Conservation (phyloP, 2,888 invertebrate genomes). For the Drosophila niveifrons region DNA sequence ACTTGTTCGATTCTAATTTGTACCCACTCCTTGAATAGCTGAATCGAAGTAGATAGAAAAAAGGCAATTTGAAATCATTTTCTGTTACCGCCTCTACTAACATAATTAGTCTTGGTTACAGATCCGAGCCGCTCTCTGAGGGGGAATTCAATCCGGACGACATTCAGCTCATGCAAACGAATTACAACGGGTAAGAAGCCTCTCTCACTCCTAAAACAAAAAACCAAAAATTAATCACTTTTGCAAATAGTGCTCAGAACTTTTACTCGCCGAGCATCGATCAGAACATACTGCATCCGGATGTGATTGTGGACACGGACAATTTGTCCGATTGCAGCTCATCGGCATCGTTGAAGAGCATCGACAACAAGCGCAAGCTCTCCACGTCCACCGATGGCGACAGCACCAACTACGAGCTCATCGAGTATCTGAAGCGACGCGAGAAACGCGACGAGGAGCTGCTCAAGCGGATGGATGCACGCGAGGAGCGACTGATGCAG, state of each 20-base stretch:
- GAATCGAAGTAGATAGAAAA: too few relatives aligned
- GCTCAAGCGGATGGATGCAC: constrained; percentile 84
- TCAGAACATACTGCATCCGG: constrained; percentile 84
- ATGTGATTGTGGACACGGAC: constrained; percentile 85
- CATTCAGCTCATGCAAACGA: constrained; percentile 84
- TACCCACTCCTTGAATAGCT: too few relatives aligned
- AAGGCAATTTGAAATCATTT: too few relatives aligned
- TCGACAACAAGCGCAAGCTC: constrained; percentile 79
- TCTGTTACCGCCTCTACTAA: background rate
- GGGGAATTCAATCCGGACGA: constrained; percentile 85
- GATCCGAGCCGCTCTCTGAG: constrained; percentile 84
- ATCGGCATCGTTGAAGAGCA: constrained; percentile 72
- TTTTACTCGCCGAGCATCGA: constrained; percentile 83
- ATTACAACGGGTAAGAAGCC: constrained; percentile 82
- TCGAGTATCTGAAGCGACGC: constrained; percentile 84
- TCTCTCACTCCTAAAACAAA: too few relatives aligned
- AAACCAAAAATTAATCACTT: too few relatives aligned
- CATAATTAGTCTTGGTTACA: constrained; percentile 33
- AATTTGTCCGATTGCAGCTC: constrained; percentile 84
- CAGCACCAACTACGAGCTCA: constrained; percentile 85
- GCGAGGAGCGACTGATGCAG: constrained; percentile 84
- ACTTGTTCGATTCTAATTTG: too few relatives aligned
- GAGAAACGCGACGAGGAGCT: constrained; percentile 85
- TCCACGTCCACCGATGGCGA: constrained; percentile 85
- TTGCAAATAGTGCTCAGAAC: constrained; percentile 78